Percentiles rank a stretch among this genome's conserved stretches.
Evolutionary conservation across 2,797 vertebrate genomes (phyloP).

Genomic region (Diglossa cyanea): DNA sequence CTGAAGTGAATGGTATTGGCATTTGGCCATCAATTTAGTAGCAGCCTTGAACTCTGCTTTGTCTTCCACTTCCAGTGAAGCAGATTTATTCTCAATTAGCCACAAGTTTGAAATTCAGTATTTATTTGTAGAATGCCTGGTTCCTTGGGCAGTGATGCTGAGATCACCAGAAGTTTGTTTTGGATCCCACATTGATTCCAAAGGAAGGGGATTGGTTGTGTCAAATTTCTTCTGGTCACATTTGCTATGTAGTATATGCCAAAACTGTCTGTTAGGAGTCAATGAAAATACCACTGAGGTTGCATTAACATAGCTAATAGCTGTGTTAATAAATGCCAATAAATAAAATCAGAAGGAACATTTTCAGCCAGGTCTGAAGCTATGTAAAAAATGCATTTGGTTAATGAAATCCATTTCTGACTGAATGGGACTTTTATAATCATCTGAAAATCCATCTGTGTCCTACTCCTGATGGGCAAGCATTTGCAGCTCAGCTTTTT

Average conservation of each 20-base stretch:
- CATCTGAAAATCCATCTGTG: neutral
- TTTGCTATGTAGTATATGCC: slow-evolving; percentile 16
- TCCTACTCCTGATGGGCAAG: slow-evolving; percentile 1
- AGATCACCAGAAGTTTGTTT: slow-evolving; percentile 20
- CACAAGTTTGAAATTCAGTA: slow-evolving; percentile 21
- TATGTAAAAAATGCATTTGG: neutral
- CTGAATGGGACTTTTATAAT: neutral
- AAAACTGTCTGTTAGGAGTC: slow-evolving; percentile 61
- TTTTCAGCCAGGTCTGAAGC: slow-evolving; percentile 13
- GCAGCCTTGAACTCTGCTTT: slow-evolving; percentile 60
- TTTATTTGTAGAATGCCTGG: slow-evolving; percentile 56
- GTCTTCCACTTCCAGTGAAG: slow-evolving; percentile 30
- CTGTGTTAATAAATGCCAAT: slow-evolving; percentile 61
- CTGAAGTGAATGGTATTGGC: slow-evolving; percentile 12
- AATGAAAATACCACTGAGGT: slow-evolving; percentile 56
- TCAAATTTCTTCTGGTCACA: slow-evolving; percentile 23
- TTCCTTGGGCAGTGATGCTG: neutral
- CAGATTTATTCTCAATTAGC: slow-evolving; percentile 46
- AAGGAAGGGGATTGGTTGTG: neutral
- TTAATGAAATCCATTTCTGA: slow-evolving; percentile 13
- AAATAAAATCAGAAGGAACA: slow-evolving; percentile 43
- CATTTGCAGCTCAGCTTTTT: neutral
- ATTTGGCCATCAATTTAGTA: slow-evolving; percentile 43
- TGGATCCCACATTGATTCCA: neutral
- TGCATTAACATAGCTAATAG: slow-evolving; percentile 64